Base-by-base conservation (phyloP, 2,797 vertebrate species). In the Lycodopsis pacificus region DNA sequence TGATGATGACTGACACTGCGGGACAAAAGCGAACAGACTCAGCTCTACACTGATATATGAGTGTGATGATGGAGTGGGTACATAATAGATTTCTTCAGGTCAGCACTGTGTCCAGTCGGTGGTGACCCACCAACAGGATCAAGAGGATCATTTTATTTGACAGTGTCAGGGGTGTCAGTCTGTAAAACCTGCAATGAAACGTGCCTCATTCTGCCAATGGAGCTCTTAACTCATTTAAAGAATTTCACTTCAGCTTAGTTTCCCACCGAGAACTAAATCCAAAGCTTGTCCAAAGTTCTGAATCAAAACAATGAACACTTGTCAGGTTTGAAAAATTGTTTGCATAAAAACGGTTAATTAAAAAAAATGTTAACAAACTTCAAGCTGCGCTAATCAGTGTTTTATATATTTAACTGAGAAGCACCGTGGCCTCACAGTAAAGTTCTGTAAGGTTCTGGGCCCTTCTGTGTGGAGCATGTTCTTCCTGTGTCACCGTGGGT, bases 131-230 rank as follows among this genome's bases (percentile, higher is more conserved):
- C 42, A 11, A 53, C 76, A 69, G 25, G 56, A 77, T 71, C n/a
- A 76, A 56, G 30, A 30, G 25, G 27, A 8, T 22, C 0, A 51
- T 61, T 69, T 73, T 66, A 70, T 75, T 46, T 80, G 71, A 85
- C 77, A 77, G 66, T 65, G 87, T 85, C 46, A 82, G 62, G 3
- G 36, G 64, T 42, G 72, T 65, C 22, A 44, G 63, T 70, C 44
- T 68, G 53, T 81, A 68, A 84, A 86, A 81, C 4, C 63, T 11
- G 65, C 56, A 30, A 10, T 34, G 65, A 82, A 84, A 81, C 67
- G 4, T 81, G 81, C 22, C 79, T 79, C 76, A 59, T 38, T 84
- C 65, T 84, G 85, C 40, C 81, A 25, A 0, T 3, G 17, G 59
- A 71, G 56, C 46, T 36, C 1, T 22, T 63, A 59, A 63, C 71